These are phyloP conservation scores for Gymnopithys bicolor DNA, from an alignment of 2,797 vertebrate genomes.

Conservation along the genomic window DNA sequence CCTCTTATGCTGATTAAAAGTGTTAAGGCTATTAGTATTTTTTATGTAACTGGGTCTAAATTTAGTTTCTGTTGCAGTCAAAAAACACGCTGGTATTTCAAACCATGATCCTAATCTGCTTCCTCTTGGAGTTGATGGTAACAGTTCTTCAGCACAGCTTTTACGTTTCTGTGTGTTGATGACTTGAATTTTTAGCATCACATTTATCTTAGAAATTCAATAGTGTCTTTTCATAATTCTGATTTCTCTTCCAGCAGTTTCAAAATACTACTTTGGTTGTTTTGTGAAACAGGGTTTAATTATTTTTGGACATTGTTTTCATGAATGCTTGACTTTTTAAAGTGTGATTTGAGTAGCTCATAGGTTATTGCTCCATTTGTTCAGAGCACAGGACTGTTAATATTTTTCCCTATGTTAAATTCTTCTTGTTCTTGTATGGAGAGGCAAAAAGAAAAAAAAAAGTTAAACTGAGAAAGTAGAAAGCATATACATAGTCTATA, in stretches of 20 bases:
- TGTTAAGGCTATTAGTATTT: constrained; percentile 73
- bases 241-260: not conserved
- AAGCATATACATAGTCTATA: not conserved
- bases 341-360: not conserved
- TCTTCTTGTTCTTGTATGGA: not conserved
- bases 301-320: not conserved
- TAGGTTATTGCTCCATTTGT: not conserved
- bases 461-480: not conserved
- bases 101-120: constrained; percentile 25
- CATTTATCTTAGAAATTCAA: not conserved
- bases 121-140: not conserved
- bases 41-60: constrained; percentile 75
- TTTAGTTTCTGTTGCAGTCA: constrained; percentile 63
- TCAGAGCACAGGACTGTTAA: not conserved
- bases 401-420: not conserved
- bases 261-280: not conserved
- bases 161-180: not conserved
- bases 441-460: not conserved
- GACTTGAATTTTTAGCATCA: not conserved
- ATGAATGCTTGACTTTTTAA: not conserved
- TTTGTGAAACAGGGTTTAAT: not conserved
- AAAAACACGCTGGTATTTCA: constrained; percentile 37
- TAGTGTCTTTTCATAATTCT: not conserved
- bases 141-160: not conserved
- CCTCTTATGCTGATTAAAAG: constrained; percentile 75